Conservation (phyloP, 2,113 vertebrate species). For the Leucopternis melanops region DNA sequence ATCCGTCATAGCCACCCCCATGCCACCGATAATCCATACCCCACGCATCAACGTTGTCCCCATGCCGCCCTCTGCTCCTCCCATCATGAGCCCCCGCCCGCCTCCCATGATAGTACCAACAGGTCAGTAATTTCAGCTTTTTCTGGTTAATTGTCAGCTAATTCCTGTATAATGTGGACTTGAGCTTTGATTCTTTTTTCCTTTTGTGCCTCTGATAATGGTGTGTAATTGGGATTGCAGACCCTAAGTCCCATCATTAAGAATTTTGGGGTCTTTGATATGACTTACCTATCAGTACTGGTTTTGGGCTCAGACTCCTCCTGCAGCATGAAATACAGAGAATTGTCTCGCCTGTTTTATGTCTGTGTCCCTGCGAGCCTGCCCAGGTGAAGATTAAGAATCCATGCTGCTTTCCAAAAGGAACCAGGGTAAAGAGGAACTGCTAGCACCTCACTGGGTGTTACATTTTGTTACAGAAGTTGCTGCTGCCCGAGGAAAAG, state of each 20-base stretch:
- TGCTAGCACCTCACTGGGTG: neutral
- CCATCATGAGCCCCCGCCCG: conserved; percentile 90
- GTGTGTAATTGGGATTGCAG: neutral
- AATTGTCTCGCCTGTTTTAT: accelerated
- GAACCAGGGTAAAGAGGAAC: neutral
- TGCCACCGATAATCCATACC: conserved; percentile 91
- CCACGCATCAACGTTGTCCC: conserved; percentile 93
- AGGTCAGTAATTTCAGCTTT: conserved; percentile 66
- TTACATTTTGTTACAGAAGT: neutral
- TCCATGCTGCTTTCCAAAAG: neutral
- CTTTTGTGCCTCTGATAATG: neutral
- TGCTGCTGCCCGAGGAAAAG: neutral
- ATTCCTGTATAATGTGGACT: accelerated
- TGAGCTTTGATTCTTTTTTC: neutral
- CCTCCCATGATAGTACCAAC: conserved; percentile 96
- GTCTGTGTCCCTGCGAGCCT: neutral
- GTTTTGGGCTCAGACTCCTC: neutral
- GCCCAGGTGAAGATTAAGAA: neutral
- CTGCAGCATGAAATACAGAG: neutral
- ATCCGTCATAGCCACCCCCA: conserved; percentile 83
- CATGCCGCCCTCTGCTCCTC: conserved; percentile 88
- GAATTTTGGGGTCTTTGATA: neutral
- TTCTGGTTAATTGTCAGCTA: neutral
- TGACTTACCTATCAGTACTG: too few relatives aligned
- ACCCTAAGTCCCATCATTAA: neutral